Base-by-base conservation (phyloP, 2,797 vertebrate genomes). In the Zenarchopterus dispar region DNA sequence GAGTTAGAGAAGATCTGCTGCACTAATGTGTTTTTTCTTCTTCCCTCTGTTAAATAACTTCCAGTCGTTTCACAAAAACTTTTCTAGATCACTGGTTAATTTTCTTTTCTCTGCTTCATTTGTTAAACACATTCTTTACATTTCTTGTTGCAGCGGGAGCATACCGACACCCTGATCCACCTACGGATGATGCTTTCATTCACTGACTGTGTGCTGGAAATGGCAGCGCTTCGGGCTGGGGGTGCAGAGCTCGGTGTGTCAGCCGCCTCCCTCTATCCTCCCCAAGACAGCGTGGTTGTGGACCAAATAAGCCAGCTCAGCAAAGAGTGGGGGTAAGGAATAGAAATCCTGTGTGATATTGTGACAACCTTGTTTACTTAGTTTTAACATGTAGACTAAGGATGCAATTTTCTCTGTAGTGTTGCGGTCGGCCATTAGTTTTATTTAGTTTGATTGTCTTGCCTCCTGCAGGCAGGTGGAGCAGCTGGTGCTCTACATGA, bases 291-390 rank as follows among this genome's bases (percentile, higher is more conserved):
- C 8, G 94, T 97, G 62, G 95, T 99, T 1, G 96, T 99, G 54
- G 96, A 98, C 91, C 96, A 98, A 92, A 98, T 98, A 82, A 97
- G 97, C 89, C 97, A 96, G 80, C 95, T 99, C 76, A 98, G 97
- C 92, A 98, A 94, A 80, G 97, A 98, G 41, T 99, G 97, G 97
- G 97, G 97, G 97, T 99, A 78, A 90, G 85, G 3, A 33, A 10
- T 11, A 2, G 0, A 7, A 42, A 15, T 56, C 15, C 41, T 3
- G 15, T 33, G 33, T 57, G 42, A 26, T 39, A 11, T 13, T 28
- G 28, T 6, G 33, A 10, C 2, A 10, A 10, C 11, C 33, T 36
- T 10, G 9, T 36, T 36, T 36, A 11, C 11, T 36, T 36, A 13
- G 9, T 36, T 57, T 31, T 17, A 49, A 19, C n/a, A 19, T 8